Evolutionary conservation across 2,797 vertebrate genomes (phyloP), one percentile per base, ranked within the genome.

Genomic region (Garrulus glandarius): DNA sequence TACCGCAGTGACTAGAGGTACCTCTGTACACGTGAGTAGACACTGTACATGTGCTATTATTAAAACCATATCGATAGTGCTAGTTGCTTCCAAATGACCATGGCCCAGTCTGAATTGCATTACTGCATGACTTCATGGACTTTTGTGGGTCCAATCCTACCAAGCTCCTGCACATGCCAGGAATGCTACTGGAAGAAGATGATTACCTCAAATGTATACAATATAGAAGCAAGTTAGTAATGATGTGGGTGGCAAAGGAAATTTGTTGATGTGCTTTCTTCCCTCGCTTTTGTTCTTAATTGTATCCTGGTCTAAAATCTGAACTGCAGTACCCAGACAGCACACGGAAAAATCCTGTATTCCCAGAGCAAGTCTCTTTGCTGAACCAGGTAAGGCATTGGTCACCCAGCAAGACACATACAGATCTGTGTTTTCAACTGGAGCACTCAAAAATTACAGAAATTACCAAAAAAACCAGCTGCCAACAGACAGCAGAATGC

Each of bases 321-420:
- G 46, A 39, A 39, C 4, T 29, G 61, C 23, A 76, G 13, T 9
- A 46, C 15, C 6, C 44, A 50, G 56, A 2, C 9, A 89, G 57
- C 53, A 21, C 53, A 21, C 1, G 6, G 65, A 92, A 87, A 15
- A 56, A 41, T 1, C 4, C 27, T 23, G 49, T 22, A 9, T 17
- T 65, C 24, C 26, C 1, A 0, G 27, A 59, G 9, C 0, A 67
- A n/a, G 30, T 32, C 30, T 46, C 22, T 55, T 59, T 26, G 19
- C 13, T n/a, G 60, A 71, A 11, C 64, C 82, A 86, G 72, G 49
- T 84, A 68, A 56, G 68, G 11, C 23, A 27, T 1, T 3, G 36
- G 24, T 36, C 22, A 70, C 32, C 17, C 26, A 53, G 34, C 4
- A 15, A 0, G 0, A 70, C 47, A 75, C 6, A 6, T 1, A 11